Evolutionary conservation across 2,113 vertebrate genomes (phyloP).

Genomic region (Micromys minutus): DNA sequence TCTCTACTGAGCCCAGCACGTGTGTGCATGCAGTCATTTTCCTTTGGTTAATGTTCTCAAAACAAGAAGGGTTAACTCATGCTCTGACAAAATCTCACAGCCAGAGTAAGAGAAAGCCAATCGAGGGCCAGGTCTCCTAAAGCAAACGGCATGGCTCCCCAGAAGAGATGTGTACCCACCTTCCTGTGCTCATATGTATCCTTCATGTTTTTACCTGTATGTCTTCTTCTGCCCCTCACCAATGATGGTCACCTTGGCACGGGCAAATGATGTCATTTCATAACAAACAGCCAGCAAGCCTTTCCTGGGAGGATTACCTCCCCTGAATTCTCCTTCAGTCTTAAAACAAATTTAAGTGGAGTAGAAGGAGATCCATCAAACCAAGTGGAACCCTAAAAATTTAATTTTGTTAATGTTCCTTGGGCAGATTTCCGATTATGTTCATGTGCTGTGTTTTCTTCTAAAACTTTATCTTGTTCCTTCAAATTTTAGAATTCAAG

Average conservation of each 20-base stretch:
- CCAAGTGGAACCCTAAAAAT: not conserved
- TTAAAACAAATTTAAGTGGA: slow-evolving; percentile 7
- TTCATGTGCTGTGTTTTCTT: not conserved
- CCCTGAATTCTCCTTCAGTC: not conserved
- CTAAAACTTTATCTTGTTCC: not conserved
- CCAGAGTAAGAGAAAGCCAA: not conserved
- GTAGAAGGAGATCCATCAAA: not conserved
- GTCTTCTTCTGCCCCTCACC: not conserved
- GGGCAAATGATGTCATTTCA: not conserved
- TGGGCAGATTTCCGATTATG: not conserved
- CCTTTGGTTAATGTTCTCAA: not conserved
- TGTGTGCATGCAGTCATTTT: not conserved
- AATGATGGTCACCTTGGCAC: not conserved
- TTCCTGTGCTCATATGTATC: not conserved
- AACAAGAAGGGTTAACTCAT: not conserved
- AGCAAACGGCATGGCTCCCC: not conserved
- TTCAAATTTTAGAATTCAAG: not conserved
- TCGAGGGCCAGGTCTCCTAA: not conserved
- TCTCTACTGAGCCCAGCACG: not conserved
- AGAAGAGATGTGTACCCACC: not conserved
- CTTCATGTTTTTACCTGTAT: not conserved
- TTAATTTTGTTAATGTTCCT: not conserved
- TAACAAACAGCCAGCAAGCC: not conserved
- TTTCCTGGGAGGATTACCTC: not conserved
- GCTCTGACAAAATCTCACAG: not conserved